Evolutionary conservation across 30 jellyfish, hydroid and myxozoan species (phyloP).

Genomic region (Morbakka virulenta): DNA sequence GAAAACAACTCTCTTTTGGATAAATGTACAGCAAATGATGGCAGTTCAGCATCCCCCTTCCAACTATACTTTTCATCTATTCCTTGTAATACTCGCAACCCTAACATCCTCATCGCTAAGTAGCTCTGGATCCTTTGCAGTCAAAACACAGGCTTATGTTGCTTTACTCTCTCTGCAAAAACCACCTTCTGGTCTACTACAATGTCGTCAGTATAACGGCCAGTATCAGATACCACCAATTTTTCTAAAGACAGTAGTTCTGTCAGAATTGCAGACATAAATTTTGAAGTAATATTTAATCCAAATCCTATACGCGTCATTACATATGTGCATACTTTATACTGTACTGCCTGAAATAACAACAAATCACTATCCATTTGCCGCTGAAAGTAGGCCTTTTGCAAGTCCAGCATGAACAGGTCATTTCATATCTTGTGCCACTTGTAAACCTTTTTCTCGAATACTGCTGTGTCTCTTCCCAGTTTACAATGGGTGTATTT

Average conservation of each 20-base stretch:
- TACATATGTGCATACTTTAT: not conserved
- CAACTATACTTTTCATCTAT: not conserved
- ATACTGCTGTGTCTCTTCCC: constrained; percentile 6
- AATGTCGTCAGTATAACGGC: no score
- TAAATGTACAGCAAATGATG: constrained; percentile 4
- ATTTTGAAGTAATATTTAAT: no score
- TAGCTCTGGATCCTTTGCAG: constrained; percentile 32
- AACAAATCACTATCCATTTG: not conserved
- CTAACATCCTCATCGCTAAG: constrained; percentile 11
- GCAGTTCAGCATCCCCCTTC: not conserved
- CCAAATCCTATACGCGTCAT: constrained; percentile 21
- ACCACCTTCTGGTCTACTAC: no score
- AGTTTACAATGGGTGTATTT: not conserved
- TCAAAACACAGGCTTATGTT: constrained; percentile 10
- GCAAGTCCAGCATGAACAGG: constrained; percentile 1
- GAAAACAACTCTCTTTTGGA: constrained; percentile 8
- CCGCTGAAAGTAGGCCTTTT: no score
- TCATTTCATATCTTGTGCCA: no score
- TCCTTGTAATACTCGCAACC: constrained; percentile 4
- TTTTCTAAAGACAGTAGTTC: no score
- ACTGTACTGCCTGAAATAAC: not conserved
- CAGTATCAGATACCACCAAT: no score
- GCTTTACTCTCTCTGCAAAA: no score
- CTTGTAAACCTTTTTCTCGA: not conserved
- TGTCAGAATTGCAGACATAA: no score